Conservation (phyloP, 2,797 vertebrate genomes). For the Poeciliopsis infans region DNA sequence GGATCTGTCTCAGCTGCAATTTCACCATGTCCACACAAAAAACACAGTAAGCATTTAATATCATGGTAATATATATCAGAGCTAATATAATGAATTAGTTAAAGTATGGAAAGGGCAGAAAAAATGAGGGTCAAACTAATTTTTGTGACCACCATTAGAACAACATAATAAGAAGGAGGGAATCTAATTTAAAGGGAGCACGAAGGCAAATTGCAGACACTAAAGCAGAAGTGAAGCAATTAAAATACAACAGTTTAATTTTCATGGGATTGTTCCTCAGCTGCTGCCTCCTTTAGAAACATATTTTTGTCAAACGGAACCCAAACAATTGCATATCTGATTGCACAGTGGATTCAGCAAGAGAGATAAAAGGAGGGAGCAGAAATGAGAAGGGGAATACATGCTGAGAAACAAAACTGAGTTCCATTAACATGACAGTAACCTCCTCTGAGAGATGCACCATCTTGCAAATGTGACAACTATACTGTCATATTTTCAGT, state of each 20-base stretch:
- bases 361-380: constrained; percentile 51
- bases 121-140: constrained; percentile 51
- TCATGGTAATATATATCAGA: constrained; percentile 56
- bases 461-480: constrained; percentile 50
- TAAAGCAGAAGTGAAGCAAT: constrained; percentile 55
- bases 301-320: constrained; percentile 58
- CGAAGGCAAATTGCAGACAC: constrained; percentile 15
- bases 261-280: constrained; percentile 49
- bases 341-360: constrained; percentile 61
- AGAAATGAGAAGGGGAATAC: constrained; percentile 55
- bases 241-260: constrained; percentile 65
- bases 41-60: constrained; percentile 42
- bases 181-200: constrained; percentile 34
- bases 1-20: constrained; percentile 44
- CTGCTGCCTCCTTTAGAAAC: constrained; percentile 40
- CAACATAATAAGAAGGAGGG: constrained; percentile 31
- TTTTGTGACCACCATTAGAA: constrained; percentile 24
- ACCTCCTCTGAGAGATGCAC: constrained; percentile 45
- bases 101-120: constrained; percentile 48
- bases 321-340: constrained; percentile 64
- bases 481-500: constrained; percentile 31
- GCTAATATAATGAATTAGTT: constrained; percentile 54
- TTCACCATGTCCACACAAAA: constrained; percentile 8
- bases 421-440: constrained; percentile 56
- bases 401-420: constrained; percentile 57